Evolutionary conservation across 2,888 invertebrate species (phyloP).

Genomic region (Eristalis tenax): DNA sequence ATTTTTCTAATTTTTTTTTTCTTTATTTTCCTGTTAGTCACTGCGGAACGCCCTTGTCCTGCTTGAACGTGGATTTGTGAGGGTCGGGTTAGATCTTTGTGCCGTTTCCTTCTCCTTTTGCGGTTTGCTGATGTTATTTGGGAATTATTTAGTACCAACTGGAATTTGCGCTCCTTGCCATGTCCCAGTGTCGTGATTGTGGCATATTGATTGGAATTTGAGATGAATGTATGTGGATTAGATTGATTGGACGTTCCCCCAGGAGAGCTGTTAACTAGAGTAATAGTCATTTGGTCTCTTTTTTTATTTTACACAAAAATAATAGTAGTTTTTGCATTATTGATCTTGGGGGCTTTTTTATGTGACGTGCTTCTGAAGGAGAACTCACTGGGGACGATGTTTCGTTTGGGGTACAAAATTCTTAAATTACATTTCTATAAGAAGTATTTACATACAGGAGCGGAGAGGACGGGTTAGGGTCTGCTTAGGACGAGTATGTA

Average conservation of each 20-base stretch:
- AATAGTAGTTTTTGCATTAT: no score
- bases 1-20: no score
- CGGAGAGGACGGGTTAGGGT: no score
- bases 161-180: neutral
- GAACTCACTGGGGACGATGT: no score
- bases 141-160: neutral
- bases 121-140: neutral
- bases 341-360: no score
- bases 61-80: conserved; percentile 52
- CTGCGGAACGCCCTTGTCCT: conserved; percentile 56
- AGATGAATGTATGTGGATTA: neutral
- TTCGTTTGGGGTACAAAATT: no score
- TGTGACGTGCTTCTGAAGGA: no score
- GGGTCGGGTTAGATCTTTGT: conserved; percentile 49
- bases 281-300: neutral
- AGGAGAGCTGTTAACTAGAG: neutral
- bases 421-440: no score
- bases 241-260: neutral
- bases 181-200: neutral
- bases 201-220: neutral
- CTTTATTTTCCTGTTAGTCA: conserved; percentile 28
- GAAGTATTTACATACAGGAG: no score
- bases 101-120: conserved; percentile 4
- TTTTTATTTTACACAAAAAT: neutral
- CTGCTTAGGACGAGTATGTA: no score